phyloP scores from a whole-genome alignment of 2,797 vertebrate genomes.

The Lepilemur ruficaudatus region DNA sequence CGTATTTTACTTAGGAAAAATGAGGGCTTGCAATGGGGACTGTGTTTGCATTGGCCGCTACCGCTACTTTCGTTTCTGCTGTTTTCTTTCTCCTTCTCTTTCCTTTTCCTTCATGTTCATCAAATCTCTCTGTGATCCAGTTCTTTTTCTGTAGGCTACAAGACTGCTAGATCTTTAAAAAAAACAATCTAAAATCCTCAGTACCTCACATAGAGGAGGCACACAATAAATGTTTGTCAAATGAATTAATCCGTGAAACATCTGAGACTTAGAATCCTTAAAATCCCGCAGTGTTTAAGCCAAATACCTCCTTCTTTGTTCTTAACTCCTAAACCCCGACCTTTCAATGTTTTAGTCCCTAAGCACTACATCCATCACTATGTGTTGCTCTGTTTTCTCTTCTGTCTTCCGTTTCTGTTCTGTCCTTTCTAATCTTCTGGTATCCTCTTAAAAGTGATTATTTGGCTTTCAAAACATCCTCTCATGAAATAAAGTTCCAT shows the following conservation, averaged over 20 bases:
- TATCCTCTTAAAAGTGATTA: conserved; percentile 38
- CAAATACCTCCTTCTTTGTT: background rate
- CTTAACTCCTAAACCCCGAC: background rate
- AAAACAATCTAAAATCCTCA: background rate
- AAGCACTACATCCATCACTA: background rate
- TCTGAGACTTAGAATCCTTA: background rate
- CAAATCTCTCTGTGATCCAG: background rate
- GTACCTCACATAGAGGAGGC: background rate
- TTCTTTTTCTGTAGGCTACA: background rate
- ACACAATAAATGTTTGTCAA: background rate
- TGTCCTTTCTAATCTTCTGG: background rate
- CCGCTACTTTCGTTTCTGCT: background rate
- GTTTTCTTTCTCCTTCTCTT: background rate
- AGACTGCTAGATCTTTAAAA: background rate
- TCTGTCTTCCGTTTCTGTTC: background rate
- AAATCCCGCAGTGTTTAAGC: background rate
- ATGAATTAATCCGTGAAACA: conserved; percentile 18
- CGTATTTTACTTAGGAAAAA: background rate
- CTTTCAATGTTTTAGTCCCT: background rate
- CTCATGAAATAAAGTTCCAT: conserved; percentile 28
- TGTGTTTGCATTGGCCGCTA: background rate
- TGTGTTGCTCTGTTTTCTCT: background rate
- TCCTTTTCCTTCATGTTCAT: background rate
- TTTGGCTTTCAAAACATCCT: conserved; percentile 78
- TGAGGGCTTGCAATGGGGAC: background rate